A percentile compares a stretch with the other conserved stretches of the same genome.
phyloP scores from a whole-genome alignment of 2,888 invertebrate species.

The Cyclophora albipunctata region DNA sequence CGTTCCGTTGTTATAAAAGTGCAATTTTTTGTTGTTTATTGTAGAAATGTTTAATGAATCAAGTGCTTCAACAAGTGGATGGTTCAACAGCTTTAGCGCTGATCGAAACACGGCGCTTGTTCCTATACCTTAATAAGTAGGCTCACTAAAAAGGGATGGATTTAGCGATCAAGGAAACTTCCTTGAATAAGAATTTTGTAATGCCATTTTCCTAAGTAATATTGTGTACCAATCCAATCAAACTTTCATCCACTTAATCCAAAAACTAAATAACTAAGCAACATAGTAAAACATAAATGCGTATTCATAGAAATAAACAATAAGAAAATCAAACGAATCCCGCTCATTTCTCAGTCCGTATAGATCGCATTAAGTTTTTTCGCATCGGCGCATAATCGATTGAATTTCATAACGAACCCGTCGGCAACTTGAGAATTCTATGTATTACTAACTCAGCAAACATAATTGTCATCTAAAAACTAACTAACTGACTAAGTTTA shows the following conservation, averaged over 20 bases:
- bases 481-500: conserved; percentile 25
- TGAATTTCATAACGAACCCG: conserved; percentile 37
- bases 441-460: conserved; percentile 37
- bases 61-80: conserved; percentile 13
- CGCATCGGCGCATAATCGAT: conserved; percentile 16
- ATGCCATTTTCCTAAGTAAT: no score
- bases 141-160: no score
- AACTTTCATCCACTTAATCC: no score
- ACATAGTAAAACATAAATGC: no score
- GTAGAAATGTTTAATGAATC: conserved; percentile 9
- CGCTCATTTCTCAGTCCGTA: conserved; percentile 30
- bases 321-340: conserved; percentile 44
- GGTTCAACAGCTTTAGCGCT: conserved; percentile 7
- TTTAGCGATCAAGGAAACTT: no score
- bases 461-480: conserved; percentile 47
- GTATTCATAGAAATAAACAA: conserved; percentile 9
- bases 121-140: no score
- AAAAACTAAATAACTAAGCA: no score
- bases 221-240: no score
- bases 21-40: conserved; percentile 19
- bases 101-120: conserved; percentile 15
- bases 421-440: conserved; percentile 40
- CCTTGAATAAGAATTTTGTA: no score
- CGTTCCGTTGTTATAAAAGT: conserved; percentile 22
- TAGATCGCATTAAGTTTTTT: conserved; percentile 26